Percentiles rank a stretch among this genome's conserved stretches.
Conservation (phyloP, 2,113 vertebrate species). For the Phyllopteryx taeniolatus region DNA sequence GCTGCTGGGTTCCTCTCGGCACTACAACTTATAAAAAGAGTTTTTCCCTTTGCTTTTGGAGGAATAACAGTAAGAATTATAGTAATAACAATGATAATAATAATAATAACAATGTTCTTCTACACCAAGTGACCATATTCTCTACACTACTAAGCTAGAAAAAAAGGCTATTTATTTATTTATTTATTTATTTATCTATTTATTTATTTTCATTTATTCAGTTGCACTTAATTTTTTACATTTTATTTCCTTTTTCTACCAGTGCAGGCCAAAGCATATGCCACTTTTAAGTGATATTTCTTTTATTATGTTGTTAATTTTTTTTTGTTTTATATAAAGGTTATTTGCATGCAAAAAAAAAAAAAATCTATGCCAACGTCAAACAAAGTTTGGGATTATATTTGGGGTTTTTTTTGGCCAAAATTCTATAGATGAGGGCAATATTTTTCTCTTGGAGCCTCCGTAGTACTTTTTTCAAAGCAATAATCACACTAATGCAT, state of each 20-base stretch:
- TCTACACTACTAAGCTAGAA: conserved; percentile 65
- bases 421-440: conserved; percentile 82
- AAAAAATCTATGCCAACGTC: conserved; percentile 84
- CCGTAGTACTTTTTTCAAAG: conserved; percentile 80
- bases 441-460: conserved; percentile 81
- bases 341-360: conserved; percentile 77
- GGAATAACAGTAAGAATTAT: conserved; percentile 50
- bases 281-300: conserved; percentile 71
- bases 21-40: conserved; percentile 62
- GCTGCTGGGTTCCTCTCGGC: conserved; percentile 60
- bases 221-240: conserved; percentile 72
- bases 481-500: conserved; percentile 88
- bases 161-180: conserved; percentile 36
- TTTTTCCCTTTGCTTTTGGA: conserved; percentile 58
- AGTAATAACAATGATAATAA: conserved; percentile 52
- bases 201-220: conserved; percentile 40
- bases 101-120: conserved; percentile 68
- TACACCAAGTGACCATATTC: conserved; percentile 74
- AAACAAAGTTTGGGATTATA: conserved; percentile 68
- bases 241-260: conserved; percentile 62
- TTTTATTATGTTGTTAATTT: conserved; percentile 58
- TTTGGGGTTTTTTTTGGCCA: conserved; percentile 56
- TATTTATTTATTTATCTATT: conserved; percentile 40
- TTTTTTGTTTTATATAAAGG: conserved; percentile 39
- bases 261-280: conserved; percentile 85